phyloP scores from a whole-genome alignment of 2,797 vertebrate species.

The Heterohyrax brucei region DNA sequence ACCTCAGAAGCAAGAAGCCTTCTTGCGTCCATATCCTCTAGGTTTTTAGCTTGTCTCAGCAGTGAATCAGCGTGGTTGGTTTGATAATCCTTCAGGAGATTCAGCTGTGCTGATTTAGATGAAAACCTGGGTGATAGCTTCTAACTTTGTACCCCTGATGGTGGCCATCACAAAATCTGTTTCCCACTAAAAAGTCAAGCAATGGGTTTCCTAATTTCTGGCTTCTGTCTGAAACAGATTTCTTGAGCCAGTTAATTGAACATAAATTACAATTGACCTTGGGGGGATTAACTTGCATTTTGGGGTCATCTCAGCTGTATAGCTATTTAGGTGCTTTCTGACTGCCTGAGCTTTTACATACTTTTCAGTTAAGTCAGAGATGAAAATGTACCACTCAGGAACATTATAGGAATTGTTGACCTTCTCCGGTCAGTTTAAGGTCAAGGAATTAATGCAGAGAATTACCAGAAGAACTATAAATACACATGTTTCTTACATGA shows the following conservation, averaged over 20 bases:
- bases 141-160: not conserved
- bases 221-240: conserved; percentile 86
- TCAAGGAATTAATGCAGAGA: conserved; percentile 90
- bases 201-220: conserved; percentile 83
- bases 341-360: conserved; percentile 79
- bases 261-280: conserved; percentile 87
- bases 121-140: not conserved
- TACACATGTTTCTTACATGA: conserved; percentile 85
- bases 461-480: conserved; percentile 90
- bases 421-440: conserved; percentile 85
- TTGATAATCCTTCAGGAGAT: not conserved
- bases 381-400: conserved; percentile 83
- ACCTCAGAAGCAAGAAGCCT: not conserved
- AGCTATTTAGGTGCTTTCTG: conserved; percentile 75
- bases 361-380: conserved; percentile 80
- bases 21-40: not conserved
- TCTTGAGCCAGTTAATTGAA: conserved; percentile 85
- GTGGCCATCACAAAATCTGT: conserved; percentile 4
- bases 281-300: conserved; percentile 84
- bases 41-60: not conserved
- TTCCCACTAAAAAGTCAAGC: conserved; percentile 67
- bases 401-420: conserved; percentile 87
- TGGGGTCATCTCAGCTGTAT: conserved; percentile 77
- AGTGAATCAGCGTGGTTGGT: not conserved
- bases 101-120: not conserved